phyloP scores from a whole-genome alignment of 1,140 invertebrate species.

The Matsumurasca onukii region DNA sequence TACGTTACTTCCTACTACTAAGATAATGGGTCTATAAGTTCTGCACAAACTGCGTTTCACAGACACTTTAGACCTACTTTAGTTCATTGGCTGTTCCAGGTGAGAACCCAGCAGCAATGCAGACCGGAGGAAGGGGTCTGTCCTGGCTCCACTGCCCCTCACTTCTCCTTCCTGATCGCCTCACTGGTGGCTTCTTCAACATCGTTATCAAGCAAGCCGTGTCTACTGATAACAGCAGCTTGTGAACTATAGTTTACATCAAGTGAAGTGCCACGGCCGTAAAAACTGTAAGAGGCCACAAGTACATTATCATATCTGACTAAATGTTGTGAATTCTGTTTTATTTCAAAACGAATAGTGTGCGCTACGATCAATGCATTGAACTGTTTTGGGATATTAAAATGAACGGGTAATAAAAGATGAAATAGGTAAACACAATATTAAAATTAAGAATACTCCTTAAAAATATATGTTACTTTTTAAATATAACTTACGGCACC shows the following conservation, averaged over 20 bases:
- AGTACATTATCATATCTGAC: neutral
- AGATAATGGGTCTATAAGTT: no score
- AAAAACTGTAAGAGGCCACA: neutral
- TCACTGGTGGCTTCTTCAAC: conserved; percentile 19
- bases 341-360: neutral
- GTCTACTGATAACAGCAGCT: neutral
- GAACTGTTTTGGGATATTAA: neutral
- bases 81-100: conserved; percentile 36
- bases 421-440: no score
- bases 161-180: conserved; percentile 28
- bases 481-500: no score
- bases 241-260: neutral
- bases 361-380: neutral
- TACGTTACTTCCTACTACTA: no score
- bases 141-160: conserved; percentile 36
- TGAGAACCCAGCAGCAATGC: conserved; percentile 59
- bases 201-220: conserved; percentile 8
- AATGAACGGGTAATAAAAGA: no score
- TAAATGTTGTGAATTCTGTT: neutral
- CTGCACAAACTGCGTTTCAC: no score
- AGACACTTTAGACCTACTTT: no score
- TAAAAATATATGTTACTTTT: no score
- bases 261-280: neutral
- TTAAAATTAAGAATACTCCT: no score
- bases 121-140: conserved; percentile 48